These are phyloP conservation scores for Aleiodes alternator DNA, from an alignment of 2,888 invertebrate species.

Conservation along the genomic window DNA sequence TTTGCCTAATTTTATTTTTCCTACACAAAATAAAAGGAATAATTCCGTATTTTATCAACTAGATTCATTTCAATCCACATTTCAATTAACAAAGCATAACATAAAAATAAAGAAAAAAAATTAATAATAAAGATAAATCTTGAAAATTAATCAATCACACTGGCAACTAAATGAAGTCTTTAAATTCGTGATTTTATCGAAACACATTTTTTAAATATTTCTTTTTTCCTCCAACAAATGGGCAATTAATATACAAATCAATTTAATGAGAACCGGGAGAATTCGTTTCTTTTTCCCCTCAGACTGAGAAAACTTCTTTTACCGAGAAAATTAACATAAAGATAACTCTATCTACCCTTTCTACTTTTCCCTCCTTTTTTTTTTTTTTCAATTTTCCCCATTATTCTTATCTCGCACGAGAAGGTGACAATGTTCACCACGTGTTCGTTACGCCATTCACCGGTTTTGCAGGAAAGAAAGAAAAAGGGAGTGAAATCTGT, in stretches of 20 bases:
- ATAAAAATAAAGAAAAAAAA: no score
- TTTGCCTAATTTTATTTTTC: slow-evolving; percentile 1
- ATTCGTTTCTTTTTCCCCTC: not conserved
- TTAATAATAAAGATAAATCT: no score
- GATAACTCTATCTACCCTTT: slow-evolving; percentile 18
- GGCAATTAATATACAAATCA: slow-evolving; percentile 4
- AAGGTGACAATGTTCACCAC: slow-evolving; percentile 35
- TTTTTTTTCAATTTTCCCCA: slow-evolving; percentile 30
- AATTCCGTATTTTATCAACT: no score
- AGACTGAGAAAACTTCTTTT: not conserved
- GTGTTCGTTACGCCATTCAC: slow-evolving; percentile 28
- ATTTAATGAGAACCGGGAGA: not conserved
- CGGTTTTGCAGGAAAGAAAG: not conserved
- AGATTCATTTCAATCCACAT: no score
- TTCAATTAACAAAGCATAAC: no score
- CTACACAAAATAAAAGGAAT: not conserved
- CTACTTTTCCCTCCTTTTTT: slow-evolving; percentile 2
- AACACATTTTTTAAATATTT: not conserved
- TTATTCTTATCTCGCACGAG: slow-evolving; percentile 30
- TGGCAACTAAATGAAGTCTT: no score
- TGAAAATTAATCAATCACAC: no score
- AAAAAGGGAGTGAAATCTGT: not conserved
- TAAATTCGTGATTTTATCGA: no score
- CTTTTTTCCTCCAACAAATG: not conserved
- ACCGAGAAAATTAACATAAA: slow-evolving; percentile 26